These are phyloP conservation scores for Chelonia mydas DNA, from an alignment of 2,797 vertebrate genomes.

Conservation along the genomic window DNA sequence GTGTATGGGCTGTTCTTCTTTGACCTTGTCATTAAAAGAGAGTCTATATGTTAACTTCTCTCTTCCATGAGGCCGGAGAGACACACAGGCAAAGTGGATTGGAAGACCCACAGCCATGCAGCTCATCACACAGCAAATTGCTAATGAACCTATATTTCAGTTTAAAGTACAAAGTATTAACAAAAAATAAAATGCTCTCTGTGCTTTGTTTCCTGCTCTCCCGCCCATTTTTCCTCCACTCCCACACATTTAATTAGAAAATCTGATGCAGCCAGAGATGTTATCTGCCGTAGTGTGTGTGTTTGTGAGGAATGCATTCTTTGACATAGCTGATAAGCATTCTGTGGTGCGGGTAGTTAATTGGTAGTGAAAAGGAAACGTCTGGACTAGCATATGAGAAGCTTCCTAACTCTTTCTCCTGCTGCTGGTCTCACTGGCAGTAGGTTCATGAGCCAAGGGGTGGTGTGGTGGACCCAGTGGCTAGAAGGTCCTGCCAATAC, in stretches of 20 bases:
- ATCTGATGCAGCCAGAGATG: constrained; percentile 69
- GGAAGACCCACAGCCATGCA: background rate
- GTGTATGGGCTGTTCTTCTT: background rate
- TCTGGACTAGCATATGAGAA: constrained; percentile 75
- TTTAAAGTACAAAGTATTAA: constrained; percentile 10
- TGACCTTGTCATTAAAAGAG: background rate
- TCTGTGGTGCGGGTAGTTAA: constrained; percentile 78
- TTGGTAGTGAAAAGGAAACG: constrained; percentile 77
- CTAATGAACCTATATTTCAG: constrained; percentile 56
- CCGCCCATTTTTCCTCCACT: constrained; percentile 1
- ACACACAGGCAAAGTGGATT: constrained; percentile 29
- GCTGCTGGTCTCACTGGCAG: constrained; percentile 70
- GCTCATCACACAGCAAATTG: constrained; percentile 59
- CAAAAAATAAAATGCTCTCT: background rate
- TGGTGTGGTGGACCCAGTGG: constrained; percentile 56
- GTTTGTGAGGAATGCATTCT: constrained; percentile 70
- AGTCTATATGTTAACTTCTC: background rate
- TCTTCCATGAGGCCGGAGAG: background rate
- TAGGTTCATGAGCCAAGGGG: constrained; percentile 70
- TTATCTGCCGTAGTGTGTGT: constrained; percentile 65
- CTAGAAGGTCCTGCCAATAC: constrained; percentile 55
- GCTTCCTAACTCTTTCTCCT: constrained; percentile 69
- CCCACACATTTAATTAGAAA: constrained; percentile 66
- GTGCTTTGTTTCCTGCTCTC: background rate
- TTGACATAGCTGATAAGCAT: constrained; percentile 70